These are phyloP conservation scores for Sorex araneus DNA, from an alignment of 2,113 vertebrate genomes.

Conservation along the genomic window DNA sequence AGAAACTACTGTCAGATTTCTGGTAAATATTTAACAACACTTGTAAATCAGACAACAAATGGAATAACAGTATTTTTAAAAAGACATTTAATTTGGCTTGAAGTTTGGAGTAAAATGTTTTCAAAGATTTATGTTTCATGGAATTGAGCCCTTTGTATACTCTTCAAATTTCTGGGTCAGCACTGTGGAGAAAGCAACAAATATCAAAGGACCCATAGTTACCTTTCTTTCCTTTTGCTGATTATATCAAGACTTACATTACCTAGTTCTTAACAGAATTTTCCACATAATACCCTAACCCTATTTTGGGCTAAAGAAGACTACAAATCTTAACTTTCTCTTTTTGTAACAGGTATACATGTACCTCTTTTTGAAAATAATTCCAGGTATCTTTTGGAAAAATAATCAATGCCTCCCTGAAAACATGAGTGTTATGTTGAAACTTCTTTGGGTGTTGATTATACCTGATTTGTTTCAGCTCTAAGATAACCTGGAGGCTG, in stretches of 20 bases:
- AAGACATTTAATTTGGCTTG: conserved; percentile 35
- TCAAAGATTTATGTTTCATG: background rate
- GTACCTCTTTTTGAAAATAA: background rate
- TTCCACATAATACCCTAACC: background rate
- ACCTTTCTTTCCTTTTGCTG: background rate
- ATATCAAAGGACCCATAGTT: background rate
- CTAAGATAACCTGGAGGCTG: background rate
- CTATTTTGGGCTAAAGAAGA: conserved; percentile 9
- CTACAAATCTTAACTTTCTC: background rate
- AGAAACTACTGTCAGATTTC: conserved; percentile 59
- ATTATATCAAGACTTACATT: background rate
- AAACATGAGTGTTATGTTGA: background rate
- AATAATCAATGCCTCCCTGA: background rate
- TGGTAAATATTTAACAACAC: conserved; percentile 75
- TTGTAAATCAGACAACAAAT: conserved; percentile 66
- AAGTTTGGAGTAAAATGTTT: conserved; percentile 26
- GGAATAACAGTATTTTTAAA: background rate
- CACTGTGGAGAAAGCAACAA: background rate
- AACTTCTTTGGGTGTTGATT: conserved; percentile 29
- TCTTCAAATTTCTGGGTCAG: background rate
- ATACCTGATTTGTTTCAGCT: conserved; percentile 39
- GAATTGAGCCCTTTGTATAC: background rate
- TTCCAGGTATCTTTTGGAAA: background rate
- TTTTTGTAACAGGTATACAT: background rate
- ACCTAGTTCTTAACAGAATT: background rate